phyloP scores from a whole-genome alignment of 2,113 vertebrate species.

The Myrmecophaga tridactyla region DNA sequence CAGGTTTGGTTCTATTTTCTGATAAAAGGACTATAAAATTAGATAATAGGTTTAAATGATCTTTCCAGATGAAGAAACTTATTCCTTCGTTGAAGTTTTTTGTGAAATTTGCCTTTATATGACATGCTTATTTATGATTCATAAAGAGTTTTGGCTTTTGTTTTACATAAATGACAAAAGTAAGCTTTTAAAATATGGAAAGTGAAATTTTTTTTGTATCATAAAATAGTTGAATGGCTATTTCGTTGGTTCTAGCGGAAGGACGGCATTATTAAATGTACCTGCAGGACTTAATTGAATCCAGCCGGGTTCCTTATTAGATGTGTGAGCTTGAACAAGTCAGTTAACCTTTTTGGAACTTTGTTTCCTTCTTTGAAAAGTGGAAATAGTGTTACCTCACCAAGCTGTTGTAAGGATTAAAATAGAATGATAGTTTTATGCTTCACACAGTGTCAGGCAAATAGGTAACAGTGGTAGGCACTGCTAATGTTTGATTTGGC shows the following conservation, averaged over 20 bases:
- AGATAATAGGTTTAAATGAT: constrained; percentile 7
- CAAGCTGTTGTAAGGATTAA: not conserved
- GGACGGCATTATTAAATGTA: not conserved
- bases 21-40: not conserved
- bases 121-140: not conserved
- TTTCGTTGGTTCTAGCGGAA: not conserved
- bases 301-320: not conserved
- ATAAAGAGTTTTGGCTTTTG: not conserved
- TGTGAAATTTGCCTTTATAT: constrained; percentile 5
- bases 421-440: not conserved
- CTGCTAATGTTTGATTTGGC: not conserved
- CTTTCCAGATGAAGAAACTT: not conserved
- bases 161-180: not conserved
- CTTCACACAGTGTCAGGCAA: not conserved
- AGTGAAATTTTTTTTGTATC: not conserved
- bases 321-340: not conserved
- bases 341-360: not conserved
- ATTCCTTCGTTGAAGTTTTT: not conserved
- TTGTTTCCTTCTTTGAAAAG: not conserved
- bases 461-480: not conserved
- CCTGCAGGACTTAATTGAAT: not conserved
- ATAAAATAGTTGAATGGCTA: not conserved
- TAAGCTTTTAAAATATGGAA: not conserved
- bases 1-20: not conserved
- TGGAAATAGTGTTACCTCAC: not conserved